phyloP scores from a whole-genome alignment of 64 coral and sea anemone genomes.

The Anthopleura sola region DNA sequence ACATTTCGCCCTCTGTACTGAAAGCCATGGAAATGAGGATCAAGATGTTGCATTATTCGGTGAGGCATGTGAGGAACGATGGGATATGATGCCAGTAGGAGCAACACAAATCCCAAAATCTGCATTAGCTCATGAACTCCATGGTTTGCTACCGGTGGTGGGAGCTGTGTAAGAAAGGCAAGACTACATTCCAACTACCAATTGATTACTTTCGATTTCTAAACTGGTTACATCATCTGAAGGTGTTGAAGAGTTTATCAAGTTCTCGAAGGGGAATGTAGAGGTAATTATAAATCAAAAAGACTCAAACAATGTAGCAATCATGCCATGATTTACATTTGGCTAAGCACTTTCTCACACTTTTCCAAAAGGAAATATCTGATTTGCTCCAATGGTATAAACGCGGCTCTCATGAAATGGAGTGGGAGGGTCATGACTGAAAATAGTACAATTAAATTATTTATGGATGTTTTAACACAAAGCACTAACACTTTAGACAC shows the following conservation, averaged over 20 bases:
- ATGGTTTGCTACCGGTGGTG: background rate
- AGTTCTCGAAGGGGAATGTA: too few species aligned
- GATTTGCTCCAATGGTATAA: background rate
- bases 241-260: background rate
- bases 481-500: background rate
- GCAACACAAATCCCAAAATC: constrained; percentile 3
- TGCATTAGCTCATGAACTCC: background rate
- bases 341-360: background rate
- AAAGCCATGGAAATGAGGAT: background rate
- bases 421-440: background rate
- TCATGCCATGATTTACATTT: background rate
- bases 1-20: constrained; percentile 16
- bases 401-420: background rate
- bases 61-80: constrained; percentile 3
- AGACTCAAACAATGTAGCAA: too few species aligned
- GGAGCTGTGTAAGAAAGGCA: constrained; percentile 1
- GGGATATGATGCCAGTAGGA: background rate
- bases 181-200: background rate
- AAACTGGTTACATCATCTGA: background rate
- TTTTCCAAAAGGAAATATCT: background rate
- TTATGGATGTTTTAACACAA: background rate
- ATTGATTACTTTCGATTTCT: background rate
- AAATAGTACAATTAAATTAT: too few species aligned
- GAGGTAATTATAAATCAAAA: too few species aligned
- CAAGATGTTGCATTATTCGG: constrained; percentile 10